A percentile compares a stretch with the other conserved stretches of the same genome.
Evolutionary conservation across 2,797 vertebrate genomes (phyloP).

Genomic region (Moxostoma hubbsi): DNA sequence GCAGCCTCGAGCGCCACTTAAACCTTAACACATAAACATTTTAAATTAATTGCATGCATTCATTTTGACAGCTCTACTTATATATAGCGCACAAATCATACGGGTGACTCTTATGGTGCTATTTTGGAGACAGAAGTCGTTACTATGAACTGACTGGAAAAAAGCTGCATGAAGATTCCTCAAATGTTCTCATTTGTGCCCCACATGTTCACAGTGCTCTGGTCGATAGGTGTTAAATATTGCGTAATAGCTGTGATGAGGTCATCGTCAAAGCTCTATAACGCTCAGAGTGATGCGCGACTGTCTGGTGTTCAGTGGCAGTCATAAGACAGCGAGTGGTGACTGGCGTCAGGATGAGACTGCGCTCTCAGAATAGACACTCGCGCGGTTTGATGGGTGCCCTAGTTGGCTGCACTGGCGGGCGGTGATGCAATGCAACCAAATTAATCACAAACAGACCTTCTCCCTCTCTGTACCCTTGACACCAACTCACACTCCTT

Average conservation of each 20-base stretch:
- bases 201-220: background rate
- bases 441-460: constrained; percentile 46
- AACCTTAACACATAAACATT: no score
- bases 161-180: no score
- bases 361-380: constrained; percentile 55
- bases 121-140: no score
- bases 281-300: constrained; percentile 32
- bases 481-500: constrained; percentile 30
- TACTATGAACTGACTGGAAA: no score
- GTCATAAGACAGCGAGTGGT: constrained; percentile 54
- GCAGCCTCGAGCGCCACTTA: no score
- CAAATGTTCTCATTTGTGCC: no score
- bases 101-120: no score
- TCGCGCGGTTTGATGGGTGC: constrained; percentile 45
- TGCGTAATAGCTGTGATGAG: constrained; percentile 29
- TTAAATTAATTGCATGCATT: no score
- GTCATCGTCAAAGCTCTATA: constrained; percentile 44
- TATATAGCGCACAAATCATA: no score
- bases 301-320: constrained; percentile 53
- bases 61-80: no score
- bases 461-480: constrained; percentile 1
- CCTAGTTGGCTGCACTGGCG: constrained; percentile 53
- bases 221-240: constrained; percentile 29
- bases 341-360: constrained; percentile 48
- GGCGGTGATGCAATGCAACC: constrained; percentile 53